Evolutionary conservation across 2,888 invertebrate species (phyloP).

Genomic region (Iphiclides podalirius): DNA sequence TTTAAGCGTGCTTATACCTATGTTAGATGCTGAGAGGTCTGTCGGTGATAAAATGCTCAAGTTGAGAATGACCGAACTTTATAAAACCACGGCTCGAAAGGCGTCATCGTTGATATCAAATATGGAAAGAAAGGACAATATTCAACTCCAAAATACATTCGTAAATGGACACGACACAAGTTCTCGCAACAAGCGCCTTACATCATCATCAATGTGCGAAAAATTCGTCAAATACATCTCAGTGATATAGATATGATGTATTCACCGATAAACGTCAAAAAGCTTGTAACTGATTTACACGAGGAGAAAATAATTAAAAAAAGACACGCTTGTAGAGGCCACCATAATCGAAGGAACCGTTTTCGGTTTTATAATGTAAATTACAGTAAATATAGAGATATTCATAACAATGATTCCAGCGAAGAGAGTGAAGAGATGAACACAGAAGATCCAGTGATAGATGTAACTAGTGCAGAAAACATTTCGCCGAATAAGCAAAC

Average conservation of each 20-base stretch:
- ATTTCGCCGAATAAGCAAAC: background rate
- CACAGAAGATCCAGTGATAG: conserved; percentile 1
- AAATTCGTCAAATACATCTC: background rate
- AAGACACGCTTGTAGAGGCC: conserved; percentile 10
- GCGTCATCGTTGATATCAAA: background rate
- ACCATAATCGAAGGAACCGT: background rate
- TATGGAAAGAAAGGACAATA: no score
- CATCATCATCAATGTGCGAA: no score
- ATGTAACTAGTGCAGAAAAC: background rate
- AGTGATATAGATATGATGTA: background rate
- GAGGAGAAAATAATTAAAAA: conserved; percentile 1
- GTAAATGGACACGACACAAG: background rate
- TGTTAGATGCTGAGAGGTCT: background rate
- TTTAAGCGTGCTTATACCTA: background rate
- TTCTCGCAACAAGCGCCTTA: conserved; percentile 2
- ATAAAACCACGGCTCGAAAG: background rate
- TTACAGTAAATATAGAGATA: background rate
- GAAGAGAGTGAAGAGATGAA: conserved; percentile 7
- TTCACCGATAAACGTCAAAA: conserved; percentile 2
- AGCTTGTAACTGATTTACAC: conserved; percentile 2
- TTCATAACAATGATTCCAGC: conserved; percentile 2
- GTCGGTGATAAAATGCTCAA: background rate
- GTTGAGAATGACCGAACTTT: background rate
- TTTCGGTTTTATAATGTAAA: background rate
- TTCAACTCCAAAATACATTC: no score